phyloP scores from a whole-genome alignment of 2,113 vertebrate species.

The Saccopteryx bilineata region DNA sequence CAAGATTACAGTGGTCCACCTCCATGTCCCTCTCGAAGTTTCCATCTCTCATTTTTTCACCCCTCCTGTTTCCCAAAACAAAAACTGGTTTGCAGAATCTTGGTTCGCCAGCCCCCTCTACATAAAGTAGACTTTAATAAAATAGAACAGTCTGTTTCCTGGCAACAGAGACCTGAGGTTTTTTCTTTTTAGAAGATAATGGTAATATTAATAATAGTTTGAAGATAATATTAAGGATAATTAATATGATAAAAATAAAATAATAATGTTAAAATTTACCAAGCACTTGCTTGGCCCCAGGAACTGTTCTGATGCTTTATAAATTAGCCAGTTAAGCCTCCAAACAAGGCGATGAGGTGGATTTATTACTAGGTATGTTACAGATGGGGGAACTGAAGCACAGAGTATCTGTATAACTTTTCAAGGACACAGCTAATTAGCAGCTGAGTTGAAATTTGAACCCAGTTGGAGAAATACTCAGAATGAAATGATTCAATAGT shows the following conservation, averaged over 20 bases:
- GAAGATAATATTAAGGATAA: background rate
- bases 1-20: background rate
- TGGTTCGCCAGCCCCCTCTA: accelerated
- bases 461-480: background rate
- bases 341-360: background rate
- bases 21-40: background rate
- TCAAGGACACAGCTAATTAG: background rate
- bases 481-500: too few species aligned
- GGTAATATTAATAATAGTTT: background rate
- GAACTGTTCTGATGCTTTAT: background rate
- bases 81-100: background rate
- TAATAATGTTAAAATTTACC: background rate
- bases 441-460: background rate
- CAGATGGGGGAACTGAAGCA: background rate
- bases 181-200: background rate
- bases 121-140: background rate
- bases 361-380: too few species aligned
- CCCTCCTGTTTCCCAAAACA: background rate
- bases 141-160: background rate
- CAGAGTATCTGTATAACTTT: background rate
- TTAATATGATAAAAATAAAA: background rate
- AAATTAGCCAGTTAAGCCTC: background rate
- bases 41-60: background rate
- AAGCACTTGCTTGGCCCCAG: background rate
- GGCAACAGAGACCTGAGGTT: background rate